These are phyloP conservation scores for Erithacus rubecula DNA, from an alignment of 2,797 vertebrate genomes.

Conservation along the genomic window DNA sequence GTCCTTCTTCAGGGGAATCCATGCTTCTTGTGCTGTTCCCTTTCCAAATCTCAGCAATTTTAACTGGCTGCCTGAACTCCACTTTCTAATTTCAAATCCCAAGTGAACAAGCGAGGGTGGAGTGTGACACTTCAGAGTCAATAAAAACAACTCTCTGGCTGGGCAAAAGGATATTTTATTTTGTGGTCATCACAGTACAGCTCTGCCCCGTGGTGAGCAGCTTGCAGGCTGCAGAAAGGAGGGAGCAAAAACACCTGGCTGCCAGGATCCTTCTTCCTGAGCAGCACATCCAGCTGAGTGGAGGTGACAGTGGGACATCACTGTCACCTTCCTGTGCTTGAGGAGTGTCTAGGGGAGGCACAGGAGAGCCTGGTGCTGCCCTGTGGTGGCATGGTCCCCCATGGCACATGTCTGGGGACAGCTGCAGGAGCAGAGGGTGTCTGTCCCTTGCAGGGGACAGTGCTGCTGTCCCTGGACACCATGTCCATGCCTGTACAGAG, in stretches of 20 bases:
- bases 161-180: background rate
- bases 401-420: rapidly evolving
- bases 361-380: background rate
- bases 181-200: background rate
- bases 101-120: rapidly evolving
- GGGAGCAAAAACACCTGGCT: rapidly evolving
- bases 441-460: no score
- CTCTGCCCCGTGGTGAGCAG: rapidly evolving
- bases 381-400: background rate
- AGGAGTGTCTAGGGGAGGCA: rapidly evolving
- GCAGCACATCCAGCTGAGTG: rapidly evolving
- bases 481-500: rapidly evolving
- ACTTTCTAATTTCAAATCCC: constrained; percentile 14
- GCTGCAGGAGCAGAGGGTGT: background rate
- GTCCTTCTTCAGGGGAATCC: constrained; percentile 42
- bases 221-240: background rate
- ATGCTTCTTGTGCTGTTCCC: background rate
- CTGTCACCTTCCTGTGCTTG: background rate
- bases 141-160: background rate
- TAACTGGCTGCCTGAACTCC: constrained; percentile 26
- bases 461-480: background rate
- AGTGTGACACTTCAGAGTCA: background rate
- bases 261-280: background rate
- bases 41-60: constrained; percentile 46
- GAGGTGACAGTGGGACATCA: rapidly evolving